A percentile compares a stretch with the other conserved stretches of the same genome.
Evolutionary conservation across 2,797 vertebrate genomes (phyloP).

Genomic region (Eospalax fontanierii): DNA sequence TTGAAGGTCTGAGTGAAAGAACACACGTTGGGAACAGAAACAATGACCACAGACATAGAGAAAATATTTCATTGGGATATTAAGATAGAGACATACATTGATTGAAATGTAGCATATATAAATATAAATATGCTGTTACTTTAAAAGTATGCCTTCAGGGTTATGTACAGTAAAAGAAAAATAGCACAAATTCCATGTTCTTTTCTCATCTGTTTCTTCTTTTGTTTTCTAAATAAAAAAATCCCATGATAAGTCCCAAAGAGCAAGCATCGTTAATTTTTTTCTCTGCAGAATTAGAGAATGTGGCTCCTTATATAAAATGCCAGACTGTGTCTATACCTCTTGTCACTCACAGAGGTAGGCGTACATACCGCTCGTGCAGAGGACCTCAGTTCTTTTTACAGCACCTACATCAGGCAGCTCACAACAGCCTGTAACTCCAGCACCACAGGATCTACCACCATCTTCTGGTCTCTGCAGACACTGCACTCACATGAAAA

Average conservation of each 20-base stretch:
- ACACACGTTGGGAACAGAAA: not conserved
- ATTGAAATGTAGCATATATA: not conserved
- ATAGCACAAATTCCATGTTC: not conserved
- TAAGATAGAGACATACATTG: conserved; percentile 36
- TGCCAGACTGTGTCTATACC: not conserved
- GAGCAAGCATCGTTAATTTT: conserved; percentile 7
- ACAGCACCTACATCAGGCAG: not conserved
- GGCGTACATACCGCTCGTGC: not conserved
- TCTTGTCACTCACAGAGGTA: conserved; percentile 43
- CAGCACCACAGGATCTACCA: not conserved
- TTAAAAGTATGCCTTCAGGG: conserved; percentile 47
- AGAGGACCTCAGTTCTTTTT: not conserved
- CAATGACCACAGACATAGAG: not conserved
- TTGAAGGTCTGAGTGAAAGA: conserved; percentile 15
- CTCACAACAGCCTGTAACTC: not conserved
- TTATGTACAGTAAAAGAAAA: conserved; percentile 27
- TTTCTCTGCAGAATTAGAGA: not conserved
- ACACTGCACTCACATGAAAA: not conserved
- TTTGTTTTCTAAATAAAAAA: conserved; percentile 70
- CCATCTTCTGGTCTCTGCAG: not conserved
- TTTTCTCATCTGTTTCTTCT: conserved; percentile 49
- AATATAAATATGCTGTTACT: not conserved
- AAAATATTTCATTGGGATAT: conserved; percentile 22
- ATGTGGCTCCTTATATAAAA: conserved; percentile 49
- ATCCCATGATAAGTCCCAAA: conserved; percentile 35